Conservation (phyloP, 1,140 invertebrate genomes). For the Microvelia longipes region DNA sequence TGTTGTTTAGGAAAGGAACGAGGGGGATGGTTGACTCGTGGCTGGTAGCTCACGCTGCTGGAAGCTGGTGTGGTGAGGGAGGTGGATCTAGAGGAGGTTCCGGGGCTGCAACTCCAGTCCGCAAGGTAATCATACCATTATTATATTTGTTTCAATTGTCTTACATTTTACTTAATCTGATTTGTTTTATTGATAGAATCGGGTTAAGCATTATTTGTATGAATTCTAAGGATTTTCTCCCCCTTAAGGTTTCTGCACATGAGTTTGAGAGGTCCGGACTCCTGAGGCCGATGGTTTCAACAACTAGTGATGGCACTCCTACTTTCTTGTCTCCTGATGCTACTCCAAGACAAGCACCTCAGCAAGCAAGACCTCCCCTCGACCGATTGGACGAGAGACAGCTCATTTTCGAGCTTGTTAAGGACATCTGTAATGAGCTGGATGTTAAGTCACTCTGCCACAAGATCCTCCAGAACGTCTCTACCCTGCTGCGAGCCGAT, state of each 20-base stretch:
- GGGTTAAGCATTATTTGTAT: background rate
- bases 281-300: slow-evolving; percentile 75
- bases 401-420: slow-evolving; percentile 85
- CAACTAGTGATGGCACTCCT: slow-evolving; percentile 73
- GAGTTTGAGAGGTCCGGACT: slow-evolving; percentile 85
- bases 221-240: background rate
- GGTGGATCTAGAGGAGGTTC: slow-evolving; percentile 11
- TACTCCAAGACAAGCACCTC: slow-evolving; percentile 18
- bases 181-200: background rate
- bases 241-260: slow-evolving; percentile 62
- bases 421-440: slow-evolving; percentile 91
- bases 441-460: slow-evolving; percentile 84
- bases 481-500: slow-evolving; percentile 79
- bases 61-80: slow-evolving; percentile 24
- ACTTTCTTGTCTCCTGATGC: slow-evolving; percentile 55
- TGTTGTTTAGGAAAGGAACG: slow-evolving; percentile 67
- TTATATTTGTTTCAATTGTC: too few relatives aligned
- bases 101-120: slow-evolving; percentile 67
- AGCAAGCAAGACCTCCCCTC: slow-evolving; percentile 55
- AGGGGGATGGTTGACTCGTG: slow-evolving; percentile 80
- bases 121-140: slow-evolving; percentile 38
- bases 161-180: background rate
- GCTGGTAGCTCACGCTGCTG: slow-evolving; percentile 72
- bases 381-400: slow-evolving; percentile 82
- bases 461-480: slow-evolving; percentile 91